A percentile compares a stretch with the other conserved stretches of the same genome.
These are phyloP conservation scores for Microtus pennsylvanicus DNA, from an alignment of 2,113 vertebrate genomes.

Conservation along the genomic window DNA sequence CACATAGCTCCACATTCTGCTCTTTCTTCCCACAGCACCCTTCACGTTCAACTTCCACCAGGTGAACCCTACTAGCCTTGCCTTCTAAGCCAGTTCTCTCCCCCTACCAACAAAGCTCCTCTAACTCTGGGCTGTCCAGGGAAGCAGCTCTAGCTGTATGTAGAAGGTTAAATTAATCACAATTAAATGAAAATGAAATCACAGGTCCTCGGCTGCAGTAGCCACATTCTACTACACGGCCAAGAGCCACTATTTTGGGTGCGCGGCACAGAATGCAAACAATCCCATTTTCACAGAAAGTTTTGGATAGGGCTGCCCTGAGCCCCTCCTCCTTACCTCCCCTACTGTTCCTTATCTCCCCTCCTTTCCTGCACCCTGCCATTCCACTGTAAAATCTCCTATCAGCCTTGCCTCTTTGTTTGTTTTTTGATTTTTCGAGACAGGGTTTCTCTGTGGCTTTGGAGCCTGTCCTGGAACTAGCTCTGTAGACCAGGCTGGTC, in stretches of 20 bases:
- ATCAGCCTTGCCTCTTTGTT: neutral
- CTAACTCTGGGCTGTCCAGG: neutral
- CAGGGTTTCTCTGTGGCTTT: too few species aligned
- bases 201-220: neutral
- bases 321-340: neutral
- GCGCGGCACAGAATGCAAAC: neutral
- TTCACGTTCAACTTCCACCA: neutral
- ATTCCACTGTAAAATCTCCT: neutral
- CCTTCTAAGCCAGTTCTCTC: neutral
- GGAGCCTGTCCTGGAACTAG: too few species aligned
- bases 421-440: too few species aligned
- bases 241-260: neutral
- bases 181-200: conserved; percentile 1
- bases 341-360: neutral
- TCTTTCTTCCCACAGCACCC: neutral
- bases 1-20: neutral
- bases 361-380: neutral
- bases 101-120: neutral
- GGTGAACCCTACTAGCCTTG: neutral
- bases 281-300: neutral
- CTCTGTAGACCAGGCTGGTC: too few species aligned
- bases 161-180: conserved; percentile 1
- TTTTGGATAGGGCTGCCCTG: neutral
- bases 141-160: neutral
- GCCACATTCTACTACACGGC: neutral